Percentiles rank a stretch among this genome's conserved stretches.
These are phyloP conservation scores for Calidris pygmaea DNA, from an alignment of 2,113 vertebrate genomes.

Conservation along the genomic window DNA sequence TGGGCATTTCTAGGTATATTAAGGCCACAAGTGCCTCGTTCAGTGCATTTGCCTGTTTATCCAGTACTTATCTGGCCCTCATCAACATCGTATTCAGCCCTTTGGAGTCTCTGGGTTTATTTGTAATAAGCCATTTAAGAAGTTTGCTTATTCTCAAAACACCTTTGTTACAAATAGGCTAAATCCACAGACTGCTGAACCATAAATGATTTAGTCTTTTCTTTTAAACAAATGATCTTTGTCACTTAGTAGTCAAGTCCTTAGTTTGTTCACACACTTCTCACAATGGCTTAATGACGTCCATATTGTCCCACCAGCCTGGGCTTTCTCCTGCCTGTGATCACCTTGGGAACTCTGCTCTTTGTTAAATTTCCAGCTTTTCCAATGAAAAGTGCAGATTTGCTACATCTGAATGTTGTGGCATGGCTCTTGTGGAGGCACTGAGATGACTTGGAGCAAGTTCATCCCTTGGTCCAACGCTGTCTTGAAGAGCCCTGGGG, in stretches of 20 bases:
- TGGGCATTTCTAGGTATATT: neutral
- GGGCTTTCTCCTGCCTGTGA: neutral
- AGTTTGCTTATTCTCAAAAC: slow-evolving; percentile 32
- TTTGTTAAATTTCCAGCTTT: neutral
- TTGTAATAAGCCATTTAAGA: slow-evolving; percentile 39
- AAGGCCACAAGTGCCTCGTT: neutral
- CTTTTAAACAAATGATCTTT: slow-evolving; percentile 57
- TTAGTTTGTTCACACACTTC: neutral
- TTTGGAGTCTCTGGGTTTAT: neutral
- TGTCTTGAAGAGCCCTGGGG: too few species aligned
- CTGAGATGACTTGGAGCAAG: neutral
- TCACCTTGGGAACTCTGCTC: rapidly evolving
- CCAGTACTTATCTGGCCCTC: neutral
- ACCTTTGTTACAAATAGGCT: slow-evolving; percentile 45
- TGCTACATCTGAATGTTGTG: neutral
- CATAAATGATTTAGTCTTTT: slow-evolving; percentile 18
- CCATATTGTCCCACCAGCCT: neutral
- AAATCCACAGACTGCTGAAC: slow-evolving; percentile 35
- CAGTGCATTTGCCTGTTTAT: neutral
- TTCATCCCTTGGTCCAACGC: neutral
- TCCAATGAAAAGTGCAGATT: neutral
- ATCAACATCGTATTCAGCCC: neutral
- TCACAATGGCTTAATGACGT: neutral
- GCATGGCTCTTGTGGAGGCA: neutral
- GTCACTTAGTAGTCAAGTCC: slow-evolving; percentile 16